A percentile compares a stretch with the other conserved stretches of the same genome.
Conservation (phyloP, 2,888 invertebrate genomes). For the Sesia apiformis region DNA sequence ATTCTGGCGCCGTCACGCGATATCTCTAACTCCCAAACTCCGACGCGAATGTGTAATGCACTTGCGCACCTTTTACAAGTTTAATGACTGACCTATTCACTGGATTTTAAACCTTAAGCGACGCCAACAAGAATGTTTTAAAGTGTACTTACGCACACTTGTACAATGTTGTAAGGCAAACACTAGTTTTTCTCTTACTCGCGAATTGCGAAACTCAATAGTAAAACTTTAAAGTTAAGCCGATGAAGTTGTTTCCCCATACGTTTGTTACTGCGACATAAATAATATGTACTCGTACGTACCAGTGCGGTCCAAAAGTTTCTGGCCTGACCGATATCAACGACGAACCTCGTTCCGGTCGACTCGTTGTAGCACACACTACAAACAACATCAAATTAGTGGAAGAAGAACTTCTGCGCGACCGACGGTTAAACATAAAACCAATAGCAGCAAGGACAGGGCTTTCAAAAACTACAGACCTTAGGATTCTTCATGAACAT, state of each 20-base stretch:
- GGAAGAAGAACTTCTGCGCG: too few species aligned
- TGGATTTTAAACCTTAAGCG: neutral
- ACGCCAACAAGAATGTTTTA: neutral
- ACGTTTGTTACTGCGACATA: neutral
- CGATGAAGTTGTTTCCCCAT: neutral
- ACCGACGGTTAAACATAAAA: too few species aligned
- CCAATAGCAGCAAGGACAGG: too few species aligned
- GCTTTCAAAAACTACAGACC: too few species aligned
- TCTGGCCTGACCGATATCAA: too few species aligned
- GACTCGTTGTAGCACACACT: too few species aligned
- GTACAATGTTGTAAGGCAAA: slow-evolving; percentile 4
- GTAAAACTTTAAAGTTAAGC: slow-evolving; percentile 8
- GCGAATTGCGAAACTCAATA: slow-evolving; percentile 12
- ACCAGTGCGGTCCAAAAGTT: too few species aligned
- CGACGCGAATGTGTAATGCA: slow-evolving; percentile 37
- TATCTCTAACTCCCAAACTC: slow-evolving; percentile 26
- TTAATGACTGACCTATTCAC: neutral
- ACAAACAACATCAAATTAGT: too few species aligned
- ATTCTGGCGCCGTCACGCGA: slow-evolving; percentile 30
- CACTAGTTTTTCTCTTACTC: slow-evolving; percentile 3
- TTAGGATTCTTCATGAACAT: too few species aligned
- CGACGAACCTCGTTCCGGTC: too few species aligned
- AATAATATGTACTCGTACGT: too few species aligned
- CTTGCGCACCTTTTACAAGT: slow-evolving; percentile 1
- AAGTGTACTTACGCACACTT: neutral